phyloP scores from a whole-genome alignment of 2,113 vertebrate genomes.

The Melozone crissalis region DNA sequence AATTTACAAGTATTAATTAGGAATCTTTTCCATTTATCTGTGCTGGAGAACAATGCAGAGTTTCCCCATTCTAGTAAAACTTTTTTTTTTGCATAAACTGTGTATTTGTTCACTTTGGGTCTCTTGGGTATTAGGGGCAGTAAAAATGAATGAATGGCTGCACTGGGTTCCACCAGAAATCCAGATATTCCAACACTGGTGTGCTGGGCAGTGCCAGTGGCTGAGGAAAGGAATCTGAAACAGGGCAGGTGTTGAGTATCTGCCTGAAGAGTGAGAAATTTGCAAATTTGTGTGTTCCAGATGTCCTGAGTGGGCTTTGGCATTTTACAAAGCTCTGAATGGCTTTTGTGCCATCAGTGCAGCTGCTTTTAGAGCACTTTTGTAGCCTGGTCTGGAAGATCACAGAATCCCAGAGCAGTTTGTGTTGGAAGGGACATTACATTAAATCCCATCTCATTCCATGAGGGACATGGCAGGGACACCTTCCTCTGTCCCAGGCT shows the following conservation, averaged over 20 bases:
- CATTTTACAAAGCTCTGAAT: background rate
- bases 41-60: background rate
- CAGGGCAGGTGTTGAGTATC: background rate
- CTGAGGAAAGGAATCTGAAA: background rate
- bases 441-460: background rate
- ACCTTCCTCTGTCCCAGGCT: background rate
- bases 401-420: background rate
- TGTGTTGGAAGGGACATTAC: background rate
- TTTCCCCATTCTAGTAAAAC: background rate
- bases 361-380: background rate
- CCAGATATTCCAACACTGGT: fast-evolving
- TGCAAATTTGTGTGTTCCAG: background rate
- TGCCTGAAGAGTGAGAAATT: background rate
- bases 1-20: background rate
- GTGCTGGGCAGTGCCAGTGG: fast-evolving
- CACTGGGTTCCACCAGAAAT: background rate
- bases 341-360: background rate
- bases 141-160: fast-evolving
- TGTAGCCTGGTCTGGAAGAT: background rate
- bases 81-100: background rate
- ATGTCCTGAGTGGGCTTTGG: background rate
- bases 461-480: background rate
- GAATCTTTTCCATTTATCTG: background rate
- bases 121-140: background rate
- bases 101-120: background rate